phyloP scores from a whole-genome alignment of 23 tunicate genomes.

The Styela clava region DNA sequence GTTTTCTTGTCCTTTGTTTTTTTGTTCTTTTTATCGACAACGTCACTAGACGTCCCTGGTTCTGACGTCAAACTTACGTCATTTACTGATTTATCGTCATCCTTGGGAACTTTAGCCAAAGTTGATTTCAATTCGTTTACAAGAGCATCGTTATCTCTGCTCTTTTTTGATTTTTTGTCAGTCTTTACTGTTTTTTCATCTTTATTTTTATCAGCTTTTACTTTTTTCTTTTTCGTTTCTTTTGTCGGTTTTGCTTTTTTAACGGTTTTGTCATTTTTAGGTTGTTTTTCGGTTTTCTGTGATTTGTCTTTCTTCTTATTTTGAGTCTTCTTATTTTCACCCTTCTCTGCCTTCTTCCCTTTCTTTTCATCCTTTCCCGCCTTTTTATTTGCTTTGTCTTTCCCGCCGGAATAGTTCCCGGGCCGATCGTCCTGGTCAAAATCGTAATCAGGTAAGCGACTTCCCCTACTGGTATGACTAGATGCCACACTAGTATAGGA shows the following conservation, averaged over 20 bases:
- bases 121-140: slow-evolving; percentile 7
- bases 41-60: slow-evolving; percentile 24
- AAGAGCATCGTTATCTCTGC: neutral
- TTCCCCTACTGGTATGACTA: slow-evolving; percentile 14
- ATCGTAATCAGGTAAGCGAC: slow-evolving; percentile 17
- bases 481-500: slow-evolving; percentile 16
- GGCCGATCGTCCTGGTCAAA: slow-evolving; percentile 28
- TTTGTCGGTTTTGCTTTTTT: neutral
- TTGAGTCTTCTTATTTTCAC: slow-evolving; percentile 2
- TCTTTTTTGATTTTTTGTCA: neutral
- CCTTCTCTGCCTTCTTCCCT: slow-evolving; percentile 8
- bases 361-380: neutral
- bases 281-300: neutral
- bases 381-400: neutral
- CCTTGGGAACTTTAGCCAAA: slow-evolving; percentile 18
- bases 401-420: neutral
- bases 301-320: slow-evolving; percentile 7
- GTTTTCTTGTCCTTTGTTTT: neutral
- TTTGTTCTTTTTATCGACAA: slow-evolving; percentile 22
- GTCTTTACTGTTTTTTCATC: neutral
- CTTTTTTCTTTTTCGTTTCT: slow-evolving; percentile 6
- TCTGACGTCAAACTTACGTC: slow-evolving; percentile 14
- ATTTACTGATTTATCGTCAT: neutral
- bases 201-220: neutral
- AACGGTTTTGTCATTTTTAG: neutral